These are phyloP conservation scores for Neoascia interrupta DNA, from an alignment of 2,888 invertebrate genomes.

Conservation along the genomic window DNA sequence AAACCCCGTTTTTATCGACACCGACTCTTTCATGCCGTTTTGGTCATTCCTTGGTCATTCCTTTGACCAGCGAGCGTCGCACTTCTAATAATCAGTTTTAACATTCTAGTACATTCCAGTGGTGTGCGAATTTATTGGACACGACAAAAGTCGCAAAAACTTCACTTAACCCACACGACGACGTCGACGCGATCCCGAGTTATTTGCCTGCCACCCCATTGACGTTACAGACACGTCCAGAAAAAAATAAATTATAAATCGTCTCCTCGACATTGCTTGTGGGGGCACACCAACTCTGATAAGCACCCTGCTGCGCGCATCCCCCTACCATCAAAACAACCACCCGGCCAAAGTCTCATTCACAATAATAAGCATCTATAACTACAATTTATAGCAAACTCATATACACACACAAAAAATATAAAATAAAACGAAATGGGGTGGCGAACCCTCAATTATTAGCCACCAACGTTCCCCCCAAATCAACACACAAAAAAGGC, in stretches of 20 bases:
- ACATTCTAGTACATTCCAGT: slow-evolving; percentile 52
- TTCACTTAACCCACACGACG: neutral
- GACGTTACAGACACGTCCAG: slow-evolving; percentile 15
- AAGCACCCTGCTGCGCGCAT: neutral
- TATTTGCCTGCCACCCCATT: too few species aligned
- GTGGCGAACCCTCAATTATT: slow-evolving; percentile 8
- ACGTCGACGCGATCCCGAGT: too few species aligned
- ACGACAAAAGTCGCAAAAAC: slow-evolving; percentile 1
- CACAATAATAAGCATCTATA: slow-evolving; percentile 5
- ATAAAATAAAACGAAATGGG: too few species aligned
- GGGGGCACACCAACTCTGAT: slow-evolving; percentile 14
- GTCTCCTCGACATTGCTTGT: slow-evolving; percentile 4
- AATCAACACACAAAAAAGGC: neutral
- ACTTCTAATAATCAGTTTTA: neutral
- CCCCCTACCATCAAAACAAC: neutral
- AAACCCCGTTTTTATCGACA: too few species aligned
- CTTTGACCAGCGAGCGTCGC: neutral
- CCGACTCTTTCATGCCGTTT: too few species aligned
- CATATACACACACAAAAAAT: neutral
- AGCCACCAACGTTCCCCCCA: neutral
- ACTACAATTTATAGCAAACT: neutral
- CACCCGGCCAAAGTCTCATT: slow-evolving; percentile 37
- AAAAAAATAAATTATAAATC: neutral
- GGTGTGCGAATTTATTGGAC: slow-evolving; percentile 11
- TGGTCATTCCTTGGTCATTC: too few species aligned